These are phyloP conservation scores for Agrenia bidenticulata DNA, from an alignment of 2,888 invertebrate species.

Conservation along the genomic window DNA sequence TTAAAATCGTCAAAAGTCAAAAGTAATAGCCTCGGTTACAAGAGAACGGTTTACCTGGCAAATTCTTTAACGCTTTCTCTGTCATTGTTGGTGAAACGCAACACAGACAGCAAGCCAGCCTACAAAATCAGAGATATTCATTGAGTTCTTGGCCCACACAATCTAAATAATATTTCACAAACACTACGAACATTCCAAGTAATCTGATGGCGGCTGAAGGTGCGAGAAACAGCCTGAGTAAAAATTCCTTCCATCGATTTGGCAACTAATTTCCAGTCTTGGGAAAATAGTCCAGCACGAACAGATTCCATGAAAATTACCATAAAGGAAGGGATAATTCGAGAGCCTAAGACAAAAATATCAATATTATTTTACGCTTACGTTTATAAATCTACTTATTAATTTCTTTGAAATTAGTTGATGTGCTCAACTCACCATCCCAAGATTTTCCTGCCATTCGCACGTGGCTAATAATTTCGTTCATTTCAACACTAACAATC, in stretches of 20 bases:
- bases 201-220: slow-evolving; percentile 1
- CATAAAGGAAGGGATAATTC: background rate
- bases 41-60: slow-evolving; percentile 19
- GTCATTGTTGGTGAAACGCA: slow-evolving; percentile 29
- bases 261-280: slow-evolving; percentile 35
- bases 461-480: slow-evolving; percentile 21
- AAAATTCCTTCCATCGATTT: slow-evolving; percentile 26
- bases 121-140: too few species aligned
- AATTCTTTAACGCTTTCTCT: slow-evolving; percentile 18
- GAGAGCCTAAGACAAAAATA: background rate
- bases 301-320: slow-evolving; percentile 27
- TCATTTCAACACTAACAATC: slow-evolving; percentile 7
- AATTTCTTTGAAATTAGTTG: background rate
- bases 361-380: too few species aligned
- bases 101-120: slow-evolving; percentile 35
- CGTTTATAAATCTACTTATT: too few species aligned
- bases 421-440: slow-evolving; percentile 1
- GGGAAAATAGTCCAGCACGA: slow-evolving; percentile 29
- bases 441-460: slow-evolving; percentile 15
- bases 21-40: background rate
- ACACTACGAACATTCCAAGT: slow-evolving; percentile 30
- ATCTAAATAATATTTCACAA: background rate
- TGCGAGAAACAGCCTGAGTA: slow-evolving; percentile 2
- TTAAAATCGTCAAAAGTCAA: too few species aligned
- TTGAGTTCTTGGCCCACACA: background rate